These are phyloP conservation scores for Blastobasis lacticolella DNA, from an alignment of 2,888 invertebrate genomes.

Conservation along the genomic window DNA sequence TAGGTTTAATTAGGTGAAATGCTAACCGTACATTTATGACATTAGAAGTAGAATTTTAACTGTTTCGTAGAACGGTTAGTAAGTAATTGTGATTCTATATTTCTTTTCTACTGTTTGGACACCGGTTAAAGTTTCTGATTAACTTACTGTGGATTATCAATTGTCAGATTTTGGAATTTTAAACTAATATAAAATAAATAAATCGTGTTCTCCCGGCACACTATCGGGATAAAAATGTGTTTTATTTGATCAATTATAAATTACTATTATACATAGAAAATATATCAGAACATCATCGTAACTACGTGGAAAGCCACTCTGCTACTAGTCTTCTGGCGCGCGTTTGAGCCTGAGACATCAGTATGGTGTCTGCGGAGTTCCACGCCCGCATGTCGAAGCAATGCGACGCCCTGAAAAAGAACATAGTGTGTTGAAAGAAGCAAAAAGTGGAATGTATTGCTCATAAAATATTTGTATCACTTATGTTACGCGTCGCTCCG, in stretches of 20 bases:
- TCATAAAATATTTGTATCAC: too few species aligned
- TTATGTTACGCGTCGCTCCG: too few species aligned
- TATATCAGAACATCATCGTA: neutral
- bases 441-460: too few species aligned
- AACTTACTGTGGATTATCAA: constrained; percentile 61
- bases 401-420: constrained; percentile 51
- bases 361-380: constrained; percentile 46
- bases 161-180: constrained; percentile 67
- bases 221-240: constrained; percentile 37
- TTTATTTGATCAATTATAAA: constrained; percentile 27
- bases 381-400: constrained; percentile 61
- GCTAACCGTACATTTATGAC: constrained; percentile 48
- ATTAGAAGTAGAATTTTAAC: constrained; percentile 47
- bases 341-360: constrained; percentile 52
- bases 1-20: constrained; percentile 46
- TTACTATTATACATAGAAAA: neutral
- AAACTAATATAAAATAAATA: constrained; percentile 49
- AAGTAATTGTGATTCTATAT: constrained; percentile 55
- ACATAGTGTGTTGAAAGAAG: neutral
- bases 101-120: constrained; percentile 55
- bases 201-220: constrained; percentile 51
- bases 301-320: constrained; percentile 34
- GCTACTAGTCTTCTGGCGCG: constrained; percentile 43
- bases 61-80: constrained; percentile 55
- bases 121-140: constrained; percentile 54